Evolutionary conservation across 2,888 invertebrate species (phyloP).

Genomic region (Macrosoma leucophasiata): DNA sequence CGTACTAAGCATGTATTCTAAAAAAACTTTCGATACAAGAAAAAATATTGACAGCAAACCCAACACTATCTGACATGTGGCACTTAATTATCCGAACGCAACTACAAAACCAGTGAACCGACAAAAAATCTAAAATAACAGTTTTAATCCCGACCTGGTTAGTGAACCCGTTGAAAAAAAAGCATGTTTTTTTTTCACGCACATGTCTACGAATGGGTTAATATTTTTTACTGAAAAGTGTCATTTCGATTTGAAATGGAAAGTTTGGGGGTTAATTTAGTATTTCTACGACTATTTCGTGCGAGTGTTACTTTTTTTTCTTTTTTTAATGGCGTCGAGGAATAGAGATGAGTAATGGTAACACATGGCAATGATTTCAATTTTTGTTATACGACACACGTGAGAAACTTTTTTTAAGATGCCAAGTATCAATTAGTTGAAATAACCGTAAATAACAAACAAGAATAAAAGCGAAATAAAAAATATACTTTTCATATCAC

Average conservation of each 20-base stretch:
- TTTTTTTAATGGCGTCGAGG: constrained; percentile 33
- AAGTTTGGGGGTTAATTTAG: constrained; percentile 65
- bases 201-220: constrained; percentile 68
- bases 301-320: constrained; percentile 31
- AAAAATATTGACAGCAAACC: too few species aligned
- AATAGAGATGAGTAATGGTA: constrained; percentile 60
- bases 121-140: constrained; percentile 62
- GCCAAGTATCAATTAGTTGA: constrained; percentile 7
- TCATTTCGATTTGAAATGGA: constrained; percentile 68
- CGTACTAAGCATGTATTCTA: too few species aligned
- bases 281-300: constrained; percentile 46
- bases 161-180: constrained; percentile 59
- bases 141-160: constrained; percentile 68
- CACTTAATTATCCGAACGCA: constrained; percentile 61
- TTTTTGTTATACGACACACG: constrained; percentile 52
- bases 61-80: constrained; percentile 59
- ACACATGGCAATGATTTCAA: constrained; percentile 58
- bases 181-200: constrained; percentile 37
- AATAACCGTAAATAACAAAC: background rate
- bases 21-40: too few species aligned
- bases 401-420: constrained; percentile 47
- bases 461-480: background rate
- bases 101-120: constrained; percentile 64
- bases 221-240: constrained; percentile 49
- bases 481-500: too few species aligned